Conservation (phyloP, 2,113 vertebrate genomes). For the Aix galericulata region DNA sequence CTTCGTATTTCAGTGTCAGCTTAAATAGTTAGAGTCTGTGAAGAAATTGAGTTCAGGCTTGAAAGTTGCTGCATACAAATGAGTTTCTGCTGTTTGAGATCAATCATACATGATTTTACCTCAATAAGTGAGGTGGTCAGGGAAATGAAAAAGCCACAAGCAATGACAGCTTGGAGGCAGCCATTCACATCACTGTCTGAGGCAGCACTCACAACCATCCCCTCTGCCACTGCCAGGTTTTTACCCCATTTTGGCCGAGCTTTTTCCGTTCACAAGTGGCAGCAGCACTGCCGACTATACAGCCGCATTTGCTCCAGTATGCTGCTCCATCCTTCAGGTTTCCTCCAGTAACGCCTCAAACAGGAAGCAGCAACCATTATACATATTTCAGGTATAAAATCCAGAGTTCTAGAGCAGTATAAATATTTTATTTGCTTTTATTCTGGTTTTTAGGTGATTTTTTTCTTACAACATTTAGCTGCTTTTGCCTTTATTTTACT, state of each 20-base stretch:
- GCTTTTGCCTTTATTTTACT: background rate
- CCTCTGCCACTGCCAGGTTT: background rate
- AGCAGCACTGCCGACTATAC: accelerated
- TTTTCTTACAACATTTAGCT: background rate
- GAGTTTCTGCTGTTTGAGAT: background rate
- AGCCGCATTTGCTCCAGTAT: accelerated
- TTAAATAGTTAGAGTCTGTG: background rate
- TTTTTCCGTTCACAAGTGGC: background rate
- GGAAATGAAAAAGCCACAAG: background rate
- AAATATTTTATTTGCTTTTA: background rate
- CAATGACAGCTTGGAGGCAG: background rate
- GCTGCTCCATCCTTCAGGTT: background rate
- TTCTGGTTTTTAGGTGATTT: background rate
- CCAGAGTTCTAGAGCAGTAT: background rate
- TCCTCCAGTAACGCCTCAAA: background rate
- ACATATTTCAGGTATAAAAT: background rate
- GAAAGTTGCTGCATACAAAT: background rate
- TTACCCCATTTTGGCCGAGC: background rate
- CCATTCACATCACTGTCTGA: background rate
- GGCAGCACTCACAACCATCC: background rate
- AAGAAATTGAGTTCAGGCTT: background rate
- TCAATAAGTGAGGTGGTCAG: background rate
- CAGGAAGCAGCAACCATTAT: background rate
- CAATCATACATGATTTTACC: background rate
- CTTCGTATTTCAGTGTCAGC: background rate